Base-by-base conservation (phyloP, 2,113 vertebrate species). In the Nannobrachium achirus region DNA sequence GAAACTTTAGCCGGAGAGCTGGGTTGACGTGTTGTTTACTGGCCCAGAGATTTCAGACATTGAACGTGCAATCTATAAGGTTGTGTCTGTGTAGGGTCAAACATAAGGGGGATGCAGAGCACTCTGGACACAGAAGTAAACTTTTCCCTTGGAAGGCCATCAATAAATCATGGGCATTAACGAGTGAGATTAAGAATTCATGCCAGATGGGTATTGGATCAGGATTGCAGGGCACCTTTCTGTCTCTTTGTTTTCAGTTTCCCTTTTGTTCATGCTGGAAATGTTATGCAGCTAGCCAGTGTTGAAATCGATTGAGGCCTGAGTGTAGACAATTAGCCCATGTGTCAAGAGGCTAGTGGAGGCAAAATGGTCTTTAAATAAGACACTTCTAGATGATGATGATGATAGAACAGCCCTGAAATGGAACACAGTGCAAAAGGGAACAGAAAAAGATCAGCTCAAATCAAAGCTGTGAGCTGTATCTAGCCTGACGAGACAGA, bases 161-260 rank as follows among this genome's bases (percentile, higher is more conserved):
- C 81, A 90, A 92, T 91, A 88, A 92, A 87, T 89, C 67, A 93
- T 89, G 76, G 41, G 50, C 84, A 80, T 80, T 85, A 88, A 89
- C 65, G 80, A 86, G 79, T 73, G 71, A 82, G 78, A 91, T 92
- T 85, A 92, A 90, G 84, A 88, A 92, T 88, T 90, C 72, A 90
- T 89, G 83, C 81, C 68, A 82, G 78, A 63, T 71, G 75, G 72
- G 84, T 86, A 85, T 83, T 86, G 68, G 70, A 84, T 78, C 73
- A 80, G 79, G 79, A 84, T 41, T 66, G 71, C 48, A 57, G 63
- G 53, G 13, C 79, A 72, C 46, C 78, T 69, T 52, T 52, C 58
- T 79, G 69, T 55, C 64, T 73, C 49, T 69, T 20, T 63, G 51
- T 45, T n/a, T 65, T 71, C 57, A 25, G 20, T n/a, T 56, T 48